These are phyloP conservation scores for Zonotrichia albicollis DNA, from an alignment of 2,797 vertebrate species.

Conservation along the genomic window DNA sequence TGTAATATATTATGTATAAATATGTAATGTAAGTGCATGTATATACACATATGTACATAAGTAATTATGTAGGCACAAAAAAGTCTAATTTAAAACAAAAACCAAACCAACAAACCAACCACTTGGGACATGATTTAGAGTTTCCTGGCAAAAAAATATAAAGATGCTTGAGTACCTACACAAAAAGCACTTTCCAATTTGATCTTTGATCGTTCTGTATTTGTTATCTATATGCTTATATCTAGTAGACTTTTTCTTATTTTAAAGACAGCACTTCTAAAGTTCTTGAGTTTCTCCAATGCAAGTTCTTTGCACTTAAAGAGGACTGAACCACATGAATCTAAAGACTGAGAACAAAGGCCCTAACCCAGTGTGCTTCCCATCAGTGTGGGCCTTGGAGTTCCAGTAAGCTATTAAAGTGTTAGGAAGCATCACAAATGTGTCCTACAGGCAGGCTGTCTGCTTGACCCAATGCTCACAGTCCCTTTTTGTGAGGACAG, in stretches of 20 bases:
- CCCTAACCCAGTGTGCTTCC: not conserved
- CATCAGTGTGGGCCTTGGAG: too few species aligned
- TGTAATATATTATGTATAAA: not conserved
- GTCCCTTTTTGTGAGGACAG: not conserved
- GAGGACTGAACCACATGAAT: not conserved
- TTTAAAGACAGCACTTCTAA: not conserved
- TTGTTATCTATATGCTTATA: not conserved
- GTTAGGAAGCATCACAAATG: not conserved
- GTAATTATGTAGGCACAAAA: not conserved
- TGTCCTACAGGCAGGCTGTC: not conserved
- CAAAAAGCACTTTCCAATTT: not conserved
- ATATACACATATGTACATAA: not conserved
- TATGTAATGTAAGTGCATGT: not conserved
- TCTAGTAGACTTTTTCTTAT: not conserved
- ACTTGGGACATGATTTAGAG: not conserved
- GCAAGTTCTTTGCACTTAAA: not conserved
- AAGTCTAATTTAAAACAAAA: not conserved
- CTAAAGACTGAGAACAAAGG: not conserved
- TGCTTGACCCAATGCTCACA: not conserved
- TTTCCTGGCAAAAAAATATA: not conserved
- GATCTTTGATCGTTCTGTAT: not conserved
- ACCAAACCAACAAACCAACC: accelerated
- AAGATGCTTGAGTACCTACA: not conserved
- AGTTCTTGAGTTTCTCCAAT: not conserved
- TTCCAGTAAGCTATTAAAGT: not conserved